Evolutionary conservation across 2,888 invertebrate species (phyloP), one percentile per base, ranked within the genome.

Genomic region (Athrips mouffetella): DNA sequence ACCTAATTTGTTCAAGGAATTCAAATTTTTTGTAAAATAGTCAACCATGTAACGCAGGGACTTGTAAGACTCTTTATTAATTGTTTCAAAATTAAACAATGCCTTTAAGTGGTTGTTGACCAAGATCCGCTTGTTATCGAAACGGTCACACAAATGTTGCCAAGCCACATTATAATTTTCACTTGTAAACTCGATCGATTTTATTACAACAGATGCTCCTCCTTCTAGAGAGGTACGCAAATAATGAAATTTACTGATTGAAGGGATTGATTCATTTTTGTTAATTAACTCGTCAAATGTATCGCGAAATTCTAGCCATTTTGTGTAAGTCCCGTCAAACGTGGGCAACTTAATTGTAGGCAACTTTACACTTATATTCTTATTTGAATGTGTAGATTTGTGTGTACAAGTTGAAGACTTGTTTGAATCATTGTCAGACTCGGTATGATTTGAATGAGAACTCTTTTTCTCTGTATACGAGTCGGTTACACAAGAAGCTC

Each of bases 201-300:
- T 35, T 3, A 54, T 46, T 4, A 54, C 50, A 1, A 23, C 21
- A 30, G 48, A 31, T 4, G 51, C 54, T 3, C 40, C 27, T 1
- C 45, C 50, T 15, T 55, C 52, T 21, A 61, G 48, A 10, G 53
- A 49, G 10, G 55, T 45, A 4, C 55, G 20, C 3, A 61, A 45
- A 41, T 59, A 63, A 29, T 61, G 58, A 46, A 59, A 58, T 39
- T 63, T 61, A 37, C 57, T 56, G 7, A 61, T 61, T 1, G 27
- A 45, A 7, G 53, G 47, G n/a, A 63, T 52, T 5, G 27, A 35
- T 3, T 53, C 50, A 15, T 59, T 59, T 8, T n/a, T 23, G 47
- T 60, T 27, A n/a, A 62, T 53, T 1, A 62, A 13, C 8, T 56
- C 54, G 10, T 52, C 49, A 25, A 54, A 58, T 2, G 50, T 57